These are phyloP conservation scores for Alcedo atthis DNA, from an alignment of 2,797 vertebrate genomes.

Conservation along the genomic window DNA sequence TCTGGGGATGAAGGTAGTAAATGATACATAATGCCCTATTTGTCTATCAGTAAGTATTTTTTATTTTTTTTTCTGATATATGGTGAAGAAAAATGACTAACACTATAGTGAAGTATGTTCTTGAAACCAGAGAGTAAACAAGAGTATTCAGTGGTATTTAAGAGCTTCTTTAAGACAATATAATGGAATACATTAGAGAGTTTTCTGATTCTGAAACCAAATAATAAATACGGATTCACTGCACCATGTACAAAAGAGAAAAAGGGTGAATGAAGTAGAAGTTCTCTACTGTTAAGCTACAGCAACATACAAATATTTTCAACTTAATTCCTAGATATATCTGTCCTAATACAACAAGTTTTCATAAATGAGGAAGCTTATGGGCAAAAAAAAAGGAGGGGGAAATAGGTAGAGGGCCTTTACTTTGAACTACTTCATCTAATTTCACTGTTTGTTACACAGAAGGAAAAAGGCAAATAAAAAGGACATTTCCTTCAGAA, in stretches of 20 bases:
- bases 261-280: background rate
- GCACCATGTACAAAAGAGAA: background rate
- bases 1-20: background rate
- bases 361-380: background rate
- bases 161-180: background rate
- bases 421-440: background rate
- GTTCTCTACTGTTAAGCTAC: background rate
- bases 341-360: background rate
- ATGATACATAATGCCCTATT: background rate
- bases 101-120: background rate
- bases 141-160: background rate
- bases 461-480: background rate
- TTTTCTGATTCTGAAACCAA: background rate
- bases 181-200: background rate
- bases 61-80: background rate
- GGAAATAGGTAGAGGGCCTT: background rate
- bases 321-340: background rate
- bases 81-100: background rate
- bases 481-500: background rate
- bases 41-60: background rate
- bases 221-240: background rate
- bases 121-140: background rate
- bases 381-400: background rate
- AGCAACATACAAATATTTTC: background rate
- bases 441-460: constrained; percentile 29